A percentile compares a stretch with the other conserved stretches of the same genome.
Evolutionary conservation across 2,888 invertebrate genomes (phyloP).

Genomic region (Andrena camellia): DNA sequence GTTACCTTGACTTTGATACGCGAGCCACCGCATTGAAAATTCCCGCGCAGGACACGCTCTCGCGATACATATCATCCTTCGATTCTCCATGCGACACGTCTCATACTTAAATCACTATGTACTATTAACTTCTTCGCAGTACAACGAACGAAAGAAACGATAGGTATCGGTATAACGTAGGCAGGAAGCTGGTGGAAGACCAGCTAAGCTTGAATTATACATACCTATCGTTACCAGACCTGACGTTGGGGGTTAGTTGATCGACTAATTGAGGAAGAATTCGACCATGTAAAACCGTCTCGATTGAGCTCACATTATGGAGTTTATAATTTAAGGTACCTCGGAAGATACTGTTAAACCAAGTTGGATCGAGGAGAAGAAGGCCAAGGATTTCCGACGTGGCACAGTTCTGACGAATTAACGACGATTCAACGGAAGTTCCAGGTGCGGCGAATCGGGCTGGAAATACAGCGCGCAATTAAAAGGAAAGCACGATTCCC

Average conservation of each 20-base stretch:
- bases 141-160: background rate
- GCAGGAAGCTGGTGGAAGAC: background rate
- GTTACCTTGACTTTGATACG: conserved; percentile 69
- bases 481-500: conserved; percentile 27
- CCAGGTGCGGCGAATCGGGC: no score
- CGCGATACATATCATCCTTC: conserved; percentile 48
- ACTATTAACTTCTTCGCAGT: conserved; percentile 11
- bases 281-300: no score
- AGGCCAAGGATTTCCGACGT: background rate
- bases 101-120: conserved; percentile 31
- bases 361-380: no score
- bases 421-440: no score
- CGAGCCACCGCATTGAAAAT: conserved; percentile 55
- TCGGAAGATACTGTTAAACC: no score
- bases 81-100: conserved; percentile 45
- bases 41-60: conserved; percentile 37
- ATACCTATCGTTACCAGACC: no score
- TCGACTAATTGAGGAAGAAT: no score
- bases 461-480: conserved; percentile 10
- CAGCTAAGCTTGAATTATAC: background rate
- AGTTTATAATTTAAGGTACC: no score
- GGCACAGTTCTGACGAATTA: background rate
- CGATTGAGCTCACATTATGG: no score
- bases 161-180: background rate
- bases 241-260: no score